Evolutionary conservation across 1,140 invertebrate genomes (phyloP).

Genomic region (Cydia splendana): DNA sequence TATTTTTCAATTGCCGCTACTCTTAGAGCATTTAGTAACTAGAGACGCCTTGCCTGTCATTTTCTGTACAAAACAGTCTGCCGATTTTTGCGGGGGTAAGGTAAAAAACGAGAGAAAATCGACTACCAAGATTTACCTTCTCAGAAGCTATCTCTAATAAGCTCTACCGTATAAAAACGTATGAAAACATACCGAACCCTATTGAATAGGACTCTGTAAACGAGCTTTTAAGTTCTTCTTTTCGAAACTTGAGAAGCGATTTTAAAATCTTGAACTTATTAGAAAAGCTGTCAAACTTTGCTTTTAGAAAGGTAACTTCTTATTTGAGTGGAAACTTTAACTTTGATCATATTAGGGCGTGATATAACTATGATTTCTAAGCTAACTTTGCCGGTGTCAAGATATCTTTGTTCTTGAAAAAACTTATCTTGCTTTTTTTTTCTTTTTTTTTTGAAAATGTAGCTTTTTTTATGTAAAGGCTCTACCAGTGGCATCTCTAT

Average conservation of each 20-base stretch:
- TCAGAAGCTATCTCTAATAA: no score
- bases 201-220: not conserved
- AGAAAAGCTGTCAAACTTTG: not conserved
- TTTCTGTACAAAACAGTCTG: no score
- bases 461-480: no score
- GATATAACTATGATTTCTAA: slow-evolving; percentile 13
- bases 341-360: not conserved
- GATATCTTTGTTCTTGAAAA: not conserved
- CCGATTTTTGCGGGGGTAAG: no score
- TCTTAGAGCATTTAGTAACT: no score
- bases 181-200: not conserved
- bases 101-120: no score
- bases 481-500: no score
- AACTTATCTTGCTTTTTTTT: not conserved
- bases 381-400: not conserved
- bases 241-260: not conserved
- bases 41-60: no score
- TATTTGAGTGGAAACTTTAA: slow-evolving; percentile 6
- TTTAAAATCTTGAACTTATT: slow-evolving; percentile 11
- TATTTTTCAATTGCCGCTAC: no score
- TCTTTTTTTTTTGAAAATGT: no score
- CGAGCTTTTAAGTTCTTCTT: not conserved
- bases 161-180: no score
- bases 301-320: slow-evolving; percentile 5
- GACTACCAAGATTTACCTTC: no score